phyloP scores from a whole-genome alignment of 2,113 vertebrate genomes.

The Gallinago jamesoni region DNA sequence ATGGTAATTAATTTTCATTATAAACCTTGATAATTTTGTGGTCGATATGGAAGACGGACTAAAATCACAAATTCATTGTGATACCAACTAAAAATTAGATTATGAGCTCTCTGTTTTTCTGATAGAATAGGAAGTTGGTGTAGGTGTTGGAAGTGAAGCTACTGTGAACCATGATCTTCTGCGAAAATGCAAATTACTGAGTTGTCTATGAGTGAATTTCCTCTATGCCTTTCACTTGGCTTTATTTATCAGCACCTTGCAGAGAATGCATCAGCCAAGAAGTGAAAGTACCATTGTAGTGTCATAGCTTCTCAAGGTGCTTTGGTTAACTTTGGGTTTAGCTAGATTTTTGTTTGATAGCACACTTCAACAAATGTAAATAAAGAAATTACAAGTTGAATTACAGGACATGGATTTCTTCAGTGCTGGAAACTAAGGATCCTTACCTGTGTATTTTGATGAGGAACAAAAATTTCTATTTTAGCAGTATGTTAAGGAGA shows the following conservation, averaged over 20 bases:
- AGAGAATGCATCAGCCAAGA: not conserved
- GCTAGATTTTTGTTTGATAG: not conserved
- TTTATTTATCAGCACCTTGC: not conserved
- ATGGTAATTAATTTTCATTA: not conserved
- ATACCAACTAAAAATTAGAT: not conserved
- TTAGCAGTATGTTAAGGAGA: not conserved
- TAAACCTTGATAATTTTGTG: not conserved
- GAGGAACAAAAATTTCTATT: not conserved
- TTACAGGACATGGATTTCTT: not conserved
- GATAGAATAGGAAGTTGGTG: not conserved
- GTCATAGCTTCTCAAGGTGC: not conserved
- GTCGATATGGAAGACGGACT: not conserved
- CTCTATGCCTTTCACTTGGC: not conserved
- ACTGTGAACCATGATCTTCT: not conserved
- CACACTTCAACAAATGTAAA: accelerated
- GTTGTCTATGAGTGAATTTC: not conserved
- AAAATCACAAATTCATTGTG: not conserved
- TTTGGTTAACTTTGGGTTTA: not conserved
- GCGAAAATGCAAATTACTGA: not conserved
- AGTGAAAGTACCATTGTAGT: not conserved
- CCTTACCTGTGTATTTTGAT: not conserved
- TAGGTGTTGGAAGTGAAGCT: not conserved
- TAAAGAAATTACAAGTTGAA: not conserved
- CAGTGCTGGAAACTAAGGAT: not conserved
- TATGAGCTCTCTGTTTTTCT: not conserved